These are phyloP conservation scores for Zenarchopterus dispar DNA, from an alignment of 2,797 vertebrate species.

Conservation along the genomic window DNA sequence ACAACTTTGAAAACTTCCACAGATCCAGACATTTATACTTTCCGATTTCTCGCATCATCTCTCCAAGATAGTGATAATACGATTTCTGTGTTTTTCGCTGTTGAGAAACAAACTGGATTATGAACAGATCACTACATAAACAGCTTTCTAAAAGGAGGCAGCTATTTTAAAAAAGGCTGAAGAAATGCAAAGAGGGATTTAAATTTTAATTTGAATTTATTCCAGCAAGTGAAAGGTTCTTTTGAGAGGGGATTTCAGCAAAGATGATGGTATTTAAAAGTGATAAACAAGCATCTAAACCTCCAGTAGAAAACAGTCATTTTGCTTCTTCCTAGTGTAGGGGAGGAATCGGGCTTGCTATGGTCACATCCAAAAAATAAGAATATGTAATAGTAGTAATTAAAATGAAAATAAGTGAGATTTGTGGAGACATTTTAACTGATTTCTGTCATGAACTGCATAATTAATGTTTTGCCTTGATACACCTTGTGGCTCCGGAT, in stretches of 20 bases:
- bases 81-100: slow-evolving; percentile 89
- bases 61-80: slow-evolving; percentile 90
- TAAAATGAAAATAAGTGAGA: slow-evolving; percentile 83
- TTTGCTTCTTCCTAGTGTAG: slow-evolving; percentile 83
- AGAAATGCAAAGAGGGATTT: slow-evolving; percentile 92
- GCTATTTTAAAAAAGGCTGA: slow-evolving; percentile 91
- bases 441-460: slow-evolving; percentile 75
- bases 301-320: slow-evolving; percentile 84
- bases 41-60: slow-evolving; percentile 89
- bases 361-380: slow-evolving; percentile 83
- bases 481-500: slow-evolving; percentile 69
- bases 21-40: slow-evolving; percentile 86
- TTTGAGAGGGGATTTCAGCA: slow-evolving; percentile 90
- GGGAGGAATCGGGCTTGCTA: slow-evolving; percentile 80
- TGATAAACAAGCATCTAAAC: slow-evolving; percentile 92
- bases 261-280: slow-evolving; percentile 92
- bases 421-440: slow-evolving; percentile 71
- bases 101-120: slow-evolving; percentile 93
- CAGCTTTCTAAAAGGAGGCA: slow-evolving; percentile 91
- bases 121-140: slow-evolving; percentile 92
- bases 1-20: slow-evolving; percentile 85
- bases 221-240: slow-evolving; percentile 92
- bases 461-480: slow-evolving; percentile 75
- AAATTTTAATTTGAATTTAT: slow-evolving; percentile 93
- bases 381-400: slow-evolving; percentile 84